Evolutionary conservation across 2,113 vertebrate genomes (phyloP).

Genomic region (Andinoacara biseriatus): DNA sequence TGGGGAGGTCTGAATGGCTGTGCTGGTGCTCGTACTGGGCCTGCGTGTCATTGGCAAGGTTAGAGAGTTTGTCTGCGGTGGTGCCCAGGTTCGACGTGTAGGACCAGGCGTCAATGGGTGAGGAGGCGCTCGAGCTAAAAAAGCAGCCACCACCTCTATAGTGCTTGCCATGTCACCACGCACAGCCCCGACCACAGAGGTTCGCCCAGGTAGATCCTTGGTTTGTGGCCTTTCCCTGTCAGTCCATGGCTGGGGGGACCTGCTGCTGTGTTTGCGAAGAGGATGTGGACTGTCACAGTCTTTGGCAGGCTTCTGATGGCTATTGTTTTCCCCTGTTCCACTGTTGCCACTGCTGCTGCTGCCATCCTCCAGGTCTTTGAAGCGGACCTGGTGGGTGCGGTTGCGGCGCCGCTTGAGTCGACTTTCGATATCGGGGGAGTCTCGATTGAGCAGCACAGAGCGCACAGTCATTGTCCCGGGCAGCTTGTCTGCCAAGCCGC

Average conservation of each 20-base stretch:
- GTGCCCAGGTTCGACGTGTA: conserved; percentile 79
- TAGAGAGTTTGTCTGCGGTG: conserved; percentile 78
- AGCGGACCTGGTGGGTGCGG: conserved; percentile 88
- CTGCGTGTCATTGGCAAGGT: conserved; percentile 82
- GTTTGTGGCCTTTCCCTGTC: conserved; percentile 51
- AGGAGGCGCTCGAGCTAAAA: conserved; percentile 78
- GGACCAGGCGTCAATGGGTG: conserved; percentile 80
- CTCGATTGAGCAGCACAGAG: conserved; percentile 86
- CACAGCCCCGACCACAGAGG: conserved; percentile 79
- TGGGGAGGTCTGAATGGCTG: conserved; percentile 88
- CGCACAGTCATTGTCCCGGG: conserved; percentile 82
- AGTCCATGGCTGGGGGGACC: conserved; percentile 57
- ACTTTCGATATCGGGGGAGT: conserved; percentile 84
- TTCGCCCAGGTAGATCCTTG: conserved; percentile 60
- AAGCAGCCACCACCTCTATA: conserved; percentile 76
- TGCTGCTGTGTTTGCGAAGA: conserved; percentile 69
- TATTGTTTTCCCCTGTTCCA: conserved; percentile 66
- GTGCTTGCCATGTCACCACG: conserved; percentile 80
- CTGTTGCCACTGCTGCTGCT: conserved; percentile 74
- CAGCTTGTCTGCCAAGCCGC: conserved; percentile 81
- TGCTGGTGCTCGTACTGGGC: conserved; percentile 80
- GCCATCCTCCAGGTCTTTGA: conserved; percentile 85
- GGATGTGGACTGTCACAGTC: conserved; percentile 75
- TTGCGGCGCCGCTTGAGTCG: conserved; percentile 82
- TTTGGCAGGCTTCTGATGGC: conserved; percentile 59